Evolutionary conservation across 2,113 vertebrate species (phyloP).

Genomic region (Stercorarius parasiticus): DNA sequence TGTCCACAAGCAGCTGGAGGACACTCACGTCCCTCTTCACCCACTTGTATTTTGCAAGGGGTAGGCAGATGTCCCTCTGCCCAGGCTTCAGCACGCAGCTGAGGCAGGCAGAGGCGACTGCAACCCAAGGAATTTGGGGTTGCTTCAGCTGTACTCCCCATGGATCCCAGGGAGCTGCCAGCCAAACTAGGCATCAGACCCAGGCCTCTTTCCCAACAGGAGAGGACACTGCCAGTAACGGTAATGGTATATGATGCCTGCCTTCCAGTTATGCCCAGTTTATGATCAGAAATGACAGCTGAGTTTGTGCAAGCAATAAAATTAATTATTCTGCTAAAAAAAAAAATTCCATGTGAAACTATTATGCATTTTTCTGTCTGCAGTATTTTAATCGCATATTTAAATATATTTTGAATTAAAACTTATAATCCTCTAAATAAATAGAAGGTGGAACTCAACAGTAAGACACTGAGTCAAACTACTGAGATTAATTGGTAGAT

Average conservation of each 20-base stretch:
- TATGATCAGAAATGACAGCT: not conserved
- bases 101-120: not conserved
- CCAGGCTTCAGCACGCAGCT: not conserved
- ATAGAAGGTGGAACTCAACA: not conserved
- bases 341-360: not conserved
- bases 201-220: not conserved
- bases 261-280: not conserved
- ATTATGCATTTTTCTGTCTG: not conserved
- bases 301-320: not conserved
- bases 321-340: not conserved
- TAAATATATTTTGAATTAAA: not conserved
- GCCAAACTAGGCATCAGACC: not conserved
- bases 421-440: not conserved
- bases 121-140: not conserved
- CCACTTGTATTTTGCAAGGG: not conserved
- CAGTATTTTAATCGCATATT: not conserved
- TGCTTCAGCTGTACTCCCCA: not conserved
- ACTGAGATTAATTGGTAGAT: not conserved
- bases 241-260: not conserved
- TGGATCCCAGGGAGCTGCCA: fast-evolving
- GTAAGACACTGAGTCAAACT: not conserved
- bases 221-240: not conserved
- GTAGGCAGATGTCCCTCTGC: not conserved
- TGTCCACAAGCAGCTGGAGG: not conserved
- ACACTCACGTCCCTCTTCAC: not conserved